phyloP scores from a whole-genome alignment of 2,888 invertebrate species.

The Sycophila texana region DNA sequence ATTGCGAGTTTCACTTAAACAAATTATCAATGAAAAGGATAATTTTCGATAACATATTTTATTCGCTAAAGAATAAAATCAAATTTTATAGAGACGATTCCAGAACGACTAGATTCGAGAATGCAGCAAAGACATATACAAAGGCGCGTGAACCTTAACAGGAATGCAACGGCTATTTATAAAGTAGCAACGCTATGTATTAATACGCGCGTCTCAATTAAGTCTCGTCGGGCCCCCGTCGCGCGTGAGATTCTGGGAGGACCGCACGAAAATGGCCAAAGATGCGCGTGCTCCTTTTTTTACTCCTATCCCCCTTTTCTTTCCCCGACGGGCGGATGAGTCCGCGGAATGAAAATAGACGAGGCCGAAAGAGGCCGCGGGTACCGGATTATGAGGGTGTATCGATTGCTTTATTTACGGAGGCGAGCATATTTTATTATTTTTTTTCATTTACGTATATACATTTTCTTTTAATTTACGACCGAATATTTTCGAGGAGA shows the following conservation, averaged over 20 bases:
- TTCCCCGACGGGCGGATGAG: neutral
- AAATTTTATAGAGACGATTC: neutral
- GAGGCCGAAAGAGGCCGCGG: neutral
- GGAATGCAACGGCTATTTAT: slow-evolving; percentile 49
- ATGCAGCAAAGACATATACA: neutral
- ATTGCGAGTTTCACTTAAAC: too few species aligned
- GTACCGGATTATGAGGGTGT: slow-evolving; percentile 20
- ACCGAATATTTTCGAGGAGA: too few species aligned
- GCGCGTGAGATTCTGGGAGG: slow-evolving; percentile 24
- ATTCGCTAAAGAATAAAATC: slow-evolving; percentile 19
- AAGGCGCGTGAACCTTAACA: slow-evolving; percentile 28
- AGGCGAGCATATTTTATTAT: too few species aligned
- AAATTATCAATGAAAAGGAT: too few species aligned
- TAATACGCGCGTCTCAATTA: slow-evolving; percentile 51
- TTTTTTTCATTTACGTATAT: too few species aligned
- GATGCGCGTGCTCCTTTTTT: neutral
- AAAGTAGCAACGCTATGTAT: slow-evolving; percentile 33
- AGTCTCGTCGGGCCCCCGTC: neutral
- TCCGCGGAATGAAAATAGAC: slow-evolving; percentile 39
- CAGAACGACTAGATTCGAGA: too few species aligned
- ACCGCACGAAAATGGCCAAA: neutral
- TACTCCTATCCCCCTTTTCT: too few species aligned
- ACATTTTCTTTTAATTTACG: too few species aligned
- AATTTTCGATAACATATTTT: too few species aligned
- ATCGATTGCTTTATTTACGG: slow-evolving; percentile 22